These are phyloP conservation scores for Champsocephalus esox DNA, from an alignment of 2,797 vertebrate species.

Conservation along the genomic window DNA sequence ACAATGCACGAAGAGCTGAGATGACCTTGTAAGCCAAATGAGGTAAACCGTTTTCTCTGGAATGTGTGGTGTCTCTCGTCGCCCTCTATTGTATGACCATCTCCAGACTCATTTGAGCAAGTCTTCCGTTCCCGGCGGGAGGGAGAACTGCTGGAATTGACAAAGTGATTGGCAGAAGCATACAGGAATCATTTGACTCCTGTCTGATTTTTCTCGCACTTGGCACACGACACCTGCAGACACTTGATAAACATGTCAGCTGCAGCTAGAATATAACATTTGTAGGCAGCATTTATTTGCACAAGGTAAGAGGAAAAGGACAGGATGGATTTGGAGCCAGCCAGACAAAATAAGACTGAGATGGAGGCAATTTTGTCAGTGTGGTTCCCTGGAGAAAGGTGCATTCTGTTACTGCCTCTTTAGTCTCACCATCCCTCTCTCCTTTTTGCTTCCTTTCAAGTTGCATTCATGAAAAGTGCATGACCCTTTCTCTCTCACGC, in stretches of 20 bases:
- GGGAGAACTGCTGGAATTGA: conserved; percentile 30
- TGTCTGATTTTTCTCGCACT: conserved; percentile 34
- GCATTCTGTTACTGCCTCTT: conserved; percentile 57
- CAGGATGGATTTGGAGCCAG: conserved; percentile 5
- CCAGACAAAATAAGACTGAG: conserved; percentile 21
- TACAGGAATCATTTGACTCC: conserved; percentile 54
- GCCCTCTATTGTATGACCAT: not conserved
- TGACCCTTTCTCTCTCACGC: conserved; percentile 46
- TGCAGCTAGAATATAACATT: conserved; percentile 22
- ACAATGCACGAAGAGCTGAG: not conserved
- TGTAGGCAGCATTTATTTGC: conserved; percentile 28
- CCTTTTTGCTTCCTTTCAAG: conserved; percentile 37
- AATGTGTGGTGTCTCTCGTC: not conserved
- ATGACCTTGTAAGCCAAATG: not conserved
- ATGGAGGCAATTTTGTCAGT: conserved; percentile 45
- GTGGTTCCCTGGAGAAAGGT: conserved; percentile 47
- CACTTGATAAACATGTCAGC: conserved; percentile 24
- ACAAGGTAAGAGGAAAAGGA: conserved; percentile 22
- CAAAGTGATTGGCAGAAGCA: conserved; percentile 45
- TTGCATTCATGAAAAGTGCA: conserved; percentile 71
- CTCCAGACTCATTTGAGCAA: not conserved
- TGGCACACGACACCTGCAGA: conserved; percentile 20
- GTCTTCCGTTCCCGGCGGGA: conserved; percentile 9
- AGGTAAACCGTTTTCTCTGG: not conserved
- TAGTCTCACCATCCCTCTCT: not conserved